Conservation (phyloP, 2,113 vertebrate genomes). For the Cochlearius cochlearius region DNA sequence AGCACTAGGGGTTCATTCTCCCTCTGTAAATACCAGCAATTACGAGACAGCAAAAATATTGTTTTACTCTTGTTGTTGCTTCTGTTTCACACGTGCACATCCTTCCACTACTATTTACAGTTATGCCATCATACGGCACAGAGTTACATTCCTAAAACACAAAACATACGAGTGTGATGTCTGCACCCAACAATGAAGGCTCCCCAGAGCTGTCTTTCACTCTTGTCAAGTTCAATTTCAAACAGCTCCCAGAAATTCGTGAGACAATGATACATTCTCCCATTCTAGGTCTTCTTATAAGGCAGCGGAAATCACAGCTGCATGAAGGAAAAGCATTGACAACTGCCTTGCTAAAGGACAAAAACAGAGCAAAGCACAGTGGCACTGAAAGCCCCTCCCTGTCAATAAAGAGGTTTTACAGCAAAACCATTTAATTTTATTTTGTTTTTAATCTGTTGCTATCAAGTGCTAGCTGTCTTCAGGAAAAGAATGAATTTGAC, state of each 20-base stretch:
- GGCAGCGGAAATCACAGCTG: neutral
- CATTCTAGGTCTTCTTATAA: neutral
- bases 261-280: neutral
- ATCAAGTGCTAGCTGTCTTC: constrained; percentile 53
- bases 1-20: neutral
- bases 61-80: neutral
- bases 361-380: neutral
- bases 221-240: neutral
- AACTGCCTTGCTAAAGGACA: constrained; percentile 27
- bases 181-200: neutral
- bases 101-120: neutral
- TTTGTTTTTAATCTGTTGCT: constrained; percentile 71
- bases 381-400: neutral
- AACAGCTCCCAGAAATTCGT: neutral
- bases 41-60: neutral
- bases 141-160: neutral
- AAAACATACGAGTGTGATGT: accelerated
- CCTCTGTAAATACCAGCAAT: neutral
- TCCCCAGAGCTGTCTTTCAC: neutral
- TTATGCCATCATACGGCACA: neutral
- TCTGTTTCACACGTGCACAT: neutral
- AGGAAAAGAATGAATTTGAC: constrained; percentile 60
- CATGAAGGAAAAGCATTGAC: neutral
- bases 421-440: constrained; percentile 66
- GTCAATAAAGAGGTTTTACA: constrained; percentile 53